Conservation (phyloP, 2,113 vertebrate species). For the Cygnus buccinator region DNA sequence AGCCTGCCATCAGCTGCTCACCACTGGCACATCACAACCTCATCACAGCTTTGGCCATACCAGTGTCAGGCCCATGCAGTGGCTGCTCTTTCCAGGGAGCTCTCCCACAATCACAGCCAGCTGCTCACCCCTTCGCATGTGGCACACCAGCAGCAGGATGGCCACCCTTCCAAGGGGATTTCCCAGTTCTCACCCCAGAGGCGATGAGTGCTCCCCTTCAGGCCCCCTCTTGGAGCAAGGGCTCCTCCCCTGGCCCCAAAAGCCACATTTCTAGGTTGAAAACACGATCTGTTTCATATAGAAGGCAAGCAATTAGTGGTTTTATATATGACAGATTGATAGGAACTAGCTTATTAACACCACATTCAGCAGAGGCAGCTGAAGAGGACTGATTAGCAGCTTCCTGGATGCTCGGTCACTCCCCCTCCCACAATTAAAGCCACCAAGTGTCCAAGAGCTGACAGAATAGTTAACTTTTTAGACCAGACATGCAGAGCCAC, state of each 20-base stretch:
- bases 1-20: background rate
- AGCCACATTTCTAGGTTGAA: background rate
- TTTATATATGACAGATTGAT: background rate
- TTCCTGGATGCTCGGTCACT: background rate
- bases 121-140: background rate
- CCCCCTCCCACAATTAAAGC: background rate
- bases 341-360: background rate
- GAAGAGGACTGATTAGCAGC: background rate
- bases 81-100: background rate
- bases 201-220: rapidly evolving
- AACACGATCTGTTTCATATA: background rate
- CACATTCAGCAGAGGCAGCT: background rate
- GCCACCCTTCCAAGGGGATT: background rate
- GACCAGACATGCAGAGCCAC: background rate
- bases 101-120: rapidly evolving
- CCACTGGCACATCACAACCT: too few relatives aligned
- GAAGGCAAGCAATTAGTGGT: background rate
- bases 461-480: background rate
- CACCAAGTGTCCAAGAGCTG: background rate
- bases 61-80: rapidly evolving
- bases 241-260: background rate
- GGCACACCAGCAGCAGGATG: background rate
- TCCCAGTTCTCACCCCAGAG: background rate
- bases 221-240: background rate
- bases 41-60: background rate